Base-by-base conservation (phyloP, 2,797 vertebrate species). In the Poeciliopsis presidionis region DNA sequence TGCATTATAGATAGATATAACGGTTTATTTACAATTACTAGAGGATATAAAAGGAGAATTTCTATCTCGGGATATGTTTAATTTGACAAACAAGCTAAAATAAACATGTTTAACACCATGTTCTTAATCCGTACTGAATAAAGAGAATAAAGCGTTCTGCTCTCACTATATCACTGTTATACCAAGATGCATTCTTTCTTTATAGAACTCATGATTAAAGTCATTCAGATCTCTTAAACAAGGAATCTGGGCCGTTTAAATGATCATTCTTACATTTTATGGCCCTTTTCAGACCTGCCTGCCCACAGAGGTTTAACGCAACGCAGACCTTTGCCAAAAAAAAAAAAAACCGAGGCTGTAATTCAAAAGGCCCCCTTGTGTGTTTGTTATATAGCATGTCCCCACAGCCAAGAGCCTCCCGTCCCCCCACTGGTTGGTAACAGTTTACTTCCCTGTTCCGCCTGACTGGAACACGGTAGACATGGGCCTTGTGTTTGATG, bases 381-480 rank as follows among this genome's bases (percentile, higher is more conserved):
- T 84, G 75, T 84, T 73, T 79, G 86, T 90, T 87, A 90, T 86
- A 88, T 77, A 81, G 87, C 73, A 80, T 73, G 67, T 75, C 80
- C 82, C 82, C 36, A 74, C 69, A 69, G 80, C 59, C 16, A 2
- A 72, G 73, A 28, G 77, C 57, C 53, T 63, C 74, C 67, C 30
- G 45, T 73, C 59, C 69, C 83, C 71, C 82, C 39, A 28, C 49
- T 77, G 72, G 76, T 45, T 47, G 49, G 74, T 75, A 78, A 81
- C 74, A 86, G 76, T 88, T 90, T 89, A 87, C 84, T 87, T 87
- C 81, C 81, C 85, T 87, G 91, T 91, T 94, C 85, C 76, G 88
- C 90, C 76, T 92, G 92, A 92, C 92, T 94, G 92, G 83, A 84
- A 81, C 63, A 73, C 57, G 25, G 82, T 79, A 93, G 91, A 91